phyloP scores from a whole-genome alignment of 2,797 vertebrate species.

The Eupleurogrammus muticus region DNA sequence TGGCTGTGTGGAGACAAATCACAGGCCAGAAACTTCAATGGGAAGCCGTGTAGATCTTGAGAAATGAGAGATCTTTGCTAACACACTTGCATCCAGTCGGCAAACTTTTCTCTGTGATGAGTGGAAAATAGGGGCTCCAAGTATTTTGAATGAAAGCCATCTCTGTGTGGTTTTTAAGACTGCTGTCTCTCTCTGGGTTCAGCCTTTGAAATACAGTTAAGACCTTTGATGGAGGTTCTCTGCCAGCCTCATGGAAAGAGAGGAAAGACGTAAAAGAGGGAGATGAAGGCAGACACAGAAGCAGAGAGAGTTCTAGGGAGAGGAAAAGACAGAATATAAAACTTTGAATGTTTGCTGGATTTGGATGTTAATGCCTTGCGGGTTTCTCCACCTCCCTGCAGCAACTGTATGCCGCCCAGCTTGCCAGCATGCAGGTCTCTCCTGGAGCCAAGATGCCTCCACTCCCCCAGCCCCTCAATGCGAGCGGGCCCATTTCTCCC shows the following conservation, averaged over 20 bases:
- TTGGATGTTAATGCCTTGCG: slow-evolving; percentile 82
- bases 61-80: slow-evolving; percentile 79
- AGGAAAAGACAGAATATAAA: slow-evolving; percentile 80
- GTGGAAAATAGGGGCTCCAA: slow-evolving; percentile 85
- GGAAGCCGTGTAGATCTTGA: slow-evolving; percentile 70
- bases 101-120: slow-evolving; percentile 85
- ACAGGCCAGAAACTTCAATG: slow-evolving; percentile 72
- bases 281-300: slow-evolving; percentile 73
- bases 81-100: slow-evolving; percentile 80
- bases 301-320: slow-evolving; percentile 67
- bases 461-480: slow-evolving; percentile 93
- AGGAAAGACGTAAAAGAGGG: slow-evolving; percentile 73
- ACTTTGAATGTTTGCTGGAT: slow-evolving; percentile 83
- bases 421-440: slow-evolving; percentile 99
- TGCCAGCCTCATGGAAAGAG: slow-evolving; percentile 84
- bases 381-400: slow-evolving; percentile 84
- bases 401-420: slow-evolving; percentile 99
- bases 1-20: slow-evolving; percentile 73
- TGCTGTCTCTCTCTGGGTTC: slow-evolving; percentile 83
- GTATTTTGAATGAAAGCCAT: slow-evolving; percentile 85
- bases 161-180: slow-evolving; percentile 85
- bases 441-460: slow-evolving; percentile 98
- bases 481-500: slow-evolving; percentile 93
- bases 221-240: slow-evolving; percentile 85
- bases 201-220: slow-evolving; percentile 87